Evolutionary conservation across 2,888 invertebrate species (phyloP), one percentile per base, ranked within the genome.

Genomic region (Nysson spinosus): DNA sequence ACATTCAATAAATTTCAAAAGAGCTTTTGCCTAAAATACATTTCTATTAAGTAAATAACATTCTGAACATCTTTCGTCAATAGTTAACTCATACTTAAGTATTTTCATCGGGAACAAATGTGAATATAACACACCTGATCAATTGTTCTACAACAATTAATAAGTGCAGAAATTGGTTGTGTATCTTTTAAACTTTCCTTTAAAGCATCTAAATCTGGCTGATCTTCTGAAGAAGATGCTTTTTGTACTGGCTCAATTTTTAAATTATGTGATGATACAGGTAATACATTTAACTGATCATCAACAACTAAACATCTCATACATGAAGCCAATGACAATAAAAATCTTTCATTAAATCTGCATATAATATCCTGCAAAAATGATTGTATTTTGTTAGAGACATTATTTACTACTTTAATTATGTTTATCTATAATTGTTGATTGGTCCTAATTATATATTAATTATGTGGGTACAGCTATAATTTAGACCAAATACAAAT

Each of bases 321-420:
- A 86, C 97, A 97, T 9, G 95, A 94, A 1, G 96, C 92, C 68
- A 99, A 87, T 0, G 98, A 98, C 1, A 99, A 88, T 11, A 99
- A 91, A 83, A 99, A 96, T 88, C 99, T 91, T 88, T 99, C 99
- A 87, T 99, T 99, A 87, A 99, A 99, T 54, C 99, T 90, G 63
- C 96, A 95, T 9, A 96, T 94, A 11, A 99, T 92, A 81, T 96
- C 94, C 83, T 82, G 51, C 9, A 75, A 58, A 0, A 34, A 39
- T 28, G n/a, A n/a, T n/a, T n/a, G n/a, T n/a, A n/a, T n/a, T n/a
- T n/a, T n/a, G n/a, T n/a, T n/a, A n/a, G n/a, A n/a, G n/a, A n/a
- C n/a, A n/a, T n/a, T n/a, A n/a, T n/a, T n/a, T n/a, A n/a, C n/a
- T n/a, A n/a, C n/a, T n/a, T n/a, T n/a, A n/a, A n/a, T n/a, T n/a